These are phyloP conservation scores for Heliothis subflexa DNA, from an alignment of 1,140 invertebrate genomes.

Conservation along the genomic window DNA sequence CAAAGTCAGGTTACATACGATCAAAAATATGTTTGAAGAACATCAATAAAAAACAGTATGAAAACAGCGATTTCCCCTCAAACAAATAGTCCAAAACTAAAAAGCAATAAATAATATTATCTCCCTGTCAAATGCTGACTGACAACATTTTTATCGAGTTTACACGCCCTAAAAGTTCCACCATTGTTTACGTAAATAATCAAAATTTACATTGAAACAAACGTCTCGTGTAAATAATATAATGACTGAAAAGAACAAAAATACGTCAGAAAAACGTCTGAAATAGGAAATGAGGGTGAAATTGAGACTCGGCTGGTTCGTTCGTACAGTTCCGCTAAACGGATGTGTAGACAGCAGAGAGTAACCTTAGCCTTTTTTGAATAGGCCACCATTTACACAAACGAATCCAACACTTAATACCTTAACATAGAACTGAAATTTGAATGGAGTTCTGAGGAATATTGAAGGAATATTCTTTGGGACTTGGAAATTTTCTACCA, in stretches of 20 bases:
- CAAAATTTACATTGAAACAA: conserved; percentile 36
- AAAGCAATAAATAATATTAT: background rate
- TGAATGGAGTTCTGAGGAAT: background rate
- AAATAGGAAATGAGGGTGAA: conserved; percentile 42
- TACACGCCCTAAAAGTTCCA: conserved; percentile 19
- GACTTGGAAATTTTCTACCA: conserved; percentile 10
- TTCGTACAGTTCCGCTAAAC: conserved; percentile 23
- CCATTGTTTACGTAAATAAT: conserved; percentile 40
- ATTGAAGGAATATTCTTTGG: conserved; percentile 7
- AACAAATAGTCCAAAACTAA: background rate
- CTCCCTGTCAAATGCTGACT: background rate
- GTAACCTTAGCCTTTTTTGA: conserved; percentile 40
- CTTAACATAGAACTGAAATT: conserved; percentile 13
- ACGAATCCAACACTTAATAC: background rate
- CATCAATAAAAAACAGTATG: background rate
- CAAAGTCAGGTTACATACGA: no score
- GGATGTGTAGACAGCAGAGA: conserved; percentile 19
- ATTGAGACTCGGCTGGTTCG: conserved; percentile 27
- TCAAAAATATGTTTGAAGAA: background rate
- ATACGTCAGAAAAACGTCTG: conserved; percentile 38
- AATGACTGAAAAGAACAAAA: conserved; percentile 34
- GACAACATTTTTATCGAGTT: conserved; percentile 31
- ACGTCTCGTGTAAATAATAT: conserved; percentile 29
- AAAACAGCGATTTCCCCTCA: background rate
- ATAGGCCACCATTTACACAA: conserved; percentile 10